Evolutionary conservation across 2,888 invertebrate species (phyloP).

Genomic region (Deroplatys truncata): DNA sequence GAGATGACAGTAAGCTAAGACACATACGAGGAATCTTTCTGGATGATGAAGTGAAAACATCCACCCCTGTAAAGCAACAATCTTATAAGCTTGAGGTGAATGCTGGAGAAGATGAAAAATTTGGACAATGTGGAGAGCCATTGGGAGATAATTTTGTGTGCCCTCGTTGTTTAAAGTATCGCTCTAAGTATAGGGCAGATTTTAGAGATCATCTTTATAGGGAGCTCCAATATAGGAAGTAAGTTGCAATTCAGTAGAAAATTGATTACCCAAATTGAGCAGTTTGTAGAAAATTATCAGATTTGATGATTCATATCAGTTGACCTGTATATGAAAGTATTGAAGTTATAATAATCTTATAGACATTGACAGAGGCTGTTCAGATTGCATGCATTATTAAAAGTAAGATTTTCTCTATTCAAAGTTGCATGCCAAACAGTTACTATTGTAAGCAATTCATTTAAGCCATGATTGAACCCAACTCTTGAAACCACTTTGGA

Average conservation of each 20-base stretch:
- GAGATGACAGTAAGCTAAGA: conserved; percentile 53
- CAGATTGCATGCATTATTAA: too few relatives aligned
- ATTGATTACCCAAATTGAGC: too few relatives aligned
- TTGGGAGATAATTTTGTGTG: conserved; percentile 37
- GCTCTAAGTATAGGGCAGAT: conserved; percentile 53
- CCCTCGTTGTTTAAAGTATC: conserved; percentile 42
- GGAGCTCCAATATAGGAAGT: conserved; percentile 65
- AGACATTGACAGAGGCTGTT: too few relatives aligned
- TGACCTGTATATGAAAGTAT: too few relatives aligned
- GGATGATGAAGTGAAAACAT: conserved; percentile 49
- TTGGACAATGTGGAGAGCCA: conserved; percentile 49
- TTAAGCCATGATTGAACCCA: too few relatives aligned
- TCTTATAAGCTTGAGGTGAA: neutral
- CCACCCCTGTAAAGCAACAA: neutral
- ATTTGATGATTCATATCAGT: too few relatives aligned
- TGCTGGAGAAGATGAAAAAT: conserved; percentile 31
- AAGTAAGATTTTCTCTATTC: too few relatives aligned
- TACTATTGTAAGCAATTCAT: too few relatives aligned
- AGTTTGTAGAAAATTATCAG: too few relatives aligned
- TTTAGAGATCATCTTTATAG: conserved; percentile 64
- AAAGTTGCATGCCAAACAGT: too few relatives aligned
- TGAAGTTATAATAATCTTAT: too few relatives aligned
- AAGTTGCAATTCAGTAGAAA: conserved; percentile 35
- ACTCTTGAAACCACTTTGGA: too few relatives aligned
- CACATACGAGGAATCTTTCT: conserved; percentile 58